Percentiles rank a stretch among this genome's conserved stretches.
Conservation (phyloP, 2,113 vertebrate species). For the Pyxicephalus adspersus region DNA sequence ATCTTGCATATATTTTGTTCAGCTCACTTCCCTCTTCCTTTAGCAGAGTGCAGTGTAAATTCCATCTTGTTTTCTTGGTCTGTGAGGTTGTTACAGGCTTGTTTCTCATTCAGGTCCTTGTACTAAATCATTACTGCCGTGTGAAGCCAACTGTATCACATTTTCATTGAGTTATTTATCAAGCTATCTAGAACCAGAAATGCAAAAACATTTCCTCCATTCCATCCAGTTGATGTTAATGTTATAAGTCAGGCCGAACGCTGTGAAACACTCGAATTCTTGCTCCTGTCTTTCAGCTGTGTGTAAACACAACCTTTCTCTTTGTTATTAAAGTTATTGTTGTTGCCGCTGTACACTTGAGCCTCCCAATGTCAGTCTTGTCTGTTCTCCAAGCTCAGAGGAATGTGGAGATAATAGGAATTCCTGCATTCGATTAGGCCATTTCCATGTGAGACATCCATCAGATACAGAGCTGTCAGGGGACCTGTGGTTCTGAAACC, state of each 20-base stretch:
- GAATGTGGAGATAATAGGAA: too few species aligned
- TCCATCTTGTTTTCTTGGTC: slow-evolving; percentile 45
- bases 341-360: background rate
- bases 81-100: slow-evolving; percentile 52
- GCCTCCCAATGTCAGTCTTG: too few species aligned
- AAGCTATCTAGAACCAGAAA: slow-evolving; percentile 42
- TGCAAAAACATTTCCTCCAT: slow-evolving; percentile 45
- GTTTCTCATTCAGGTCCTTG: slow-evolving; percentile 42
- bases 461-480: too few species aligned
- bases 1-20: slow-evolving; percentile 44
- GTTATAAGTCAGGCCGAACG: slow-evolving; percentile 34
- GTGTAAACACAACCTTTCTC: background rate
- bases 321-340: slow-evolving; percentile 12
- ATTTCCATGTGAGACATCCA: too few species aligned
- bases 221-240: background rate
- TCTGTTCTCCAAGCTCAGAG: too few species aligned
- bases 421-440: too few species aligned
- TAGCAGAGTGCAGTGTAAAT: slow-evolving; percentile 37
- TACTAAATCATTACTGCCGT: slow-evolving; percentile 46
- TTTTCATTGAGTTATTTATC: slow-evolving; percentile 49
- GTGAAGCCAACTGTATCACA: slow-evolving; percentile 42
- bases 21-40: slow-evolving; percentile 1
- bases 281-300: background rate
- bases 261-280: slow-evolving; percentile 39
- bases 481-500: too few species aligned